Evolutionary conservation across 1,140 invertebrate genomes (phyloP).

Genomic region (Dysdera silvatica): DNA sequence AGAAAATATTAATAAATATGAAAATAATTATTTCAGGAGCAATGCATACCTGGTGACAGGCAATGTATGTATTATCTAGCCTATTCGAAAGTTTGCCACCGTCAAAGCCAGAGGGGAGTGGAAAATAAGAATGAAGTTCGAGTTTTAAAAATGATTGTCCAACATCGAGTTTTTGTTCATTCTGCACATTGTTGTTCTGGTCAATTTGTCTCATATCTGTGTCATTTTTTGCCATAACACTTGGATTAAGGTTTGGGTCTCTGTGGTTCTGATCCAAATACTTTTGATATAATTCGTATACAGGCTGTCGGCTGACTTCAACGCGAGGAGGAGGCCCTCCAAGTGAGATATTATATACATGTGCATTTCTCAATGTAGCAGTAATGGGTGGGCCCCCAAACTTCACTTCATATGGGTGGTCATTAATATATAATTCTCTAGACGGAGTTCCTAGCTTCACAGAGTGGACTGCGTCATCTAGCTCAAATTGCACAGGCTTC

Average conservation of each 20-base stretch:
- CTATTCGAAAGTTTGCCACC: too few species aligned
- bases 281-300: slow-evolving; percentile 20
- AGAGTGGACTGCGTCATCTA: slow-evolving; percentile 49
- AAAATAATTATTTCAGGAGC: too few species aligned
- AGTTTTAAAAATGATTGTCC: too few species aligned
- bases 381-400: slow-evolving; percentile 84
- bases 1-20: too few species aligned
- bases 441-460: slow-evolving; percentile 86
- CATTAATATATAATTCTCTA: slow-evolving; percentile 80
- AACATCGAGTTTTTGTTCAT: too few species aligned
- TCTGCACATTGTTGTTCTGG: too few species aligned
- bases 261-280: background rate
- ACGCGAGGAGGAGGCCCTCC: slow-evolving; percentile 67
- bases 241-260: slow-evolving; percentile 15
- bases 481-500: slow-evolving; percentile 40
- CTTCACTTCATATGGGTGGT: slow-evolving; percentile 73
- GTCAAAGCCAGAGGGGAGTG: too few species aligned
- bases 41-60: too few species aligned
- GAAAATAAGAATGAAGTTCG: background rate
- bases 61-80: too few species aligned
- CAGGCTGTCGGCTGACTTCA: slow-evolving; percentile 45
- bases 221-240: background rate
- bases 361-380: slow-evolving; percentile 66
- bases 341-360: slow-evolving; percentile 73
- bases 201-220: background rate